Evolutionary conservation across 2,888 invertebrate species (phyloP).

Genomic region (Muscina levida): DNA sequence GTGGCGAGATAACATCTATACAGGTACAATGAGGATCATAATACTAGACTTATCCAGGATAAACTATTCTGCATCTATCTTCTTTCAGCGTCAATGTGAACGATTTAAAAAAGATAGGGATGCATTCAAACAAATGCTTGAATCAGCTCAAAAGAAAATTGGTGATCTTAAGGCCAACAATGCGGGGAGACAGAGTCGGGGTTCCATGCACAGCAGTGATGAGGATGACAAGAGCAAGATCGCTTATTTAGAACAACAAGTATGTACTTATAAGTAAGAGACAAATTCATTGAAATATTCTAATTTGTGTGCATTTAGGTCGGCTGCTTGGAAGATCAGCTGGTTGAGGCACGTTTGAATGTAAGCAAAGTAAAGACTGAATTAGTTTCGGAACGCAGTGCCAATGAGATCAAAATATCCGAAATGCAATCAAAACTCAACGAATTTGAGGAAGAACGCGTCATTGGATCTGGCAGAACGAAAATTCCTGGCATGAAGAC

Average conservation of each 20-base stretch:
- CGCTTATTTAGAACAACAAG: slow-evolving; percentile 89
- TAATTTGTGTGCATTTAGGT: slow-evolving; percentile 77
- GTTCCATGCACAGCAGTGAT: slow-evolving; percentile 87
- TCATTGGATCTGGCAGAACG: slow-evolving; percentile 90
- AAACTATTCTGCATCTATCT: too few species aligned
- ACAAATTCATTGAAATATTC: not conserved
- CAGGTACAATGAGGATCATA: slow-evolving; percentile 81
- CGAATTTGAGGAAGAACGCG: slow-evolving; percentile 91
- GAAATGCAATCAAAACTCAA: slow-evolving; percentile 90
- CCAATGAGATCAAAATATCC: slow-evolving; percentile 91
- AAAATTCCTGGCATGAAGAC: slow-evolving; percentile 92
- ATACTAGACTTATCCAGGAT: not conserved
- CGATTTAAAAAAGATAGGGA: slow-evolving; percentile 93
- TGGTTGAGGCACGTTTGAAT: slow-evolving; percentile 91
- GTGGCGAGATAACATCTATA: slow-evolving; percentile 90
- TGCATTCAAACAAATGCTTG: slow-evolving; percentile 93
- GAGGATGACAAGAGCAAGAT: slow-evolving; percentile 88
- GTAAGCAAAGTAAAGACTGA: slow-evolving; percentile 92
- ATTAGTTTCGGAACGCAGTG: slow-evolving; percentile 92
- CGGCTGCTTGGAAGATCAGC: slow-evolving; percentile 91
- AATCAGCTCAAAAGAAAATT: slow-evolving; percentile 91
- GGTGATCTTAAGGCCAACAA: slow-evolving; percentile 85
- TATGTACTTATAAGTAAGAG: slow-evolving; percentile 61
- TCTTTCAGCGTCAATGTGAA: slow-evolving; percentile 79
- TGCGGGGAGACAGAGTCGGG: slow-evolving; percentile 82